Evolutionary conservation across 2,113 vertebrate genomes (phyloP).

Genomic region (Engraulis encrasicolus): DNA sequence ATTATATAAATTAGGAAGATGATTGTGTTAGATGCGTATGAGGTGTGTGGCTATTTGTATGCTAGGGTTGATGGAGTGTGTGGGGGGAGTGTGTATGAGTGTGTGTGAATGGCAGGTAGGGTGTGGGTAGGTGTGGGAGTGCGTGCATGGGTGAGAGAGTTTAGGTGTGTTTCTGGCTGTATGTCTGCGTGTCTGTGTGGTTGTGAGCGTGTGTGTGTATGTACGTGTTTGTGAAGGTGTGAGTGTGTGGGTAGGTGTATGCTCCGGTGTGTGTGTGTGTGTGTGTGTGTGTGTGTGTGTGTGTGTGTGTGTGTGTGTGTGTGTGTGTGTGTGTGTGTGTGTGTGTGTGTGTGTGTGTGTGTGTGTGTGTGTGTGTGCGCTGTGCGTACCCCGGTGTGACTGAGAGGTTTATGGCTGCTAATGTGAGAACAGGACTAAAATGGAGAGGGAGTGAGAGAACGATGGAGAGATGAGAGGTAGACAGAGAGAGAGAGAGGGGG

Average conservation of each 20-base stretch:
- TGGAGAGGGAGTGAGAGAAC: constrained; percentile 45
- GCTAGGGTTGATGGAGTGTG: too few species aligned
- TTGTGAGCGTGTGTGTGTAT: background rate
- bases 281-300: background rate
- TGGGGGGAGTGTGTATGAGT: background rate
- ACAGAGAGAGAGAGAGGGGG: too few species aligned
- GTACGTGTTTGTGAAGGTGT: background rate
- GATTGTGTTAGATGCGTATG: background rate
- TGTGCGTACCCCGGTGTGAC: background rate
- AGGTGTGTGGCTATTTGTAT: constrained; percentile 21
- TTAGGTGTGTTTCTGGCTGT: too few species aligned
- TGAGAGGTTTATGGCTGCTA: background rate
- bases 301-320: constrained; percentile 4
- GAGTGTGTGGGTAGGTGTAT: background rate
- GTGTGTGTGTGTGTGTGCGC: background rate
- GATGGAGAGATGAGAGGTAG: too few species aligned
- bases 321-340: constrained; percentile 8
- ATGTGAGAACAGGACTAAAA: background rate
- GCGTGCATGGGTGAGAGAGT: background rate
- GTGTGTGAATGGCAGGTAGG: too few species aligned
- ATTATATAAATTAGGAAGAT: background rate
- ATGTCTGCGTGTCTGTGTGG: background rate
- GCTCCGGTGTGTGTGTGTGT: constrained; percentile 19
- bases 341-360: background rate
- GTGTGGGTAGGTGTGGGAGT: background rate